Evolutionary conservation across 2,797 vertebrate genomes (phyloP).

Genomic region (Falco novaeseelandiae): DNA sequence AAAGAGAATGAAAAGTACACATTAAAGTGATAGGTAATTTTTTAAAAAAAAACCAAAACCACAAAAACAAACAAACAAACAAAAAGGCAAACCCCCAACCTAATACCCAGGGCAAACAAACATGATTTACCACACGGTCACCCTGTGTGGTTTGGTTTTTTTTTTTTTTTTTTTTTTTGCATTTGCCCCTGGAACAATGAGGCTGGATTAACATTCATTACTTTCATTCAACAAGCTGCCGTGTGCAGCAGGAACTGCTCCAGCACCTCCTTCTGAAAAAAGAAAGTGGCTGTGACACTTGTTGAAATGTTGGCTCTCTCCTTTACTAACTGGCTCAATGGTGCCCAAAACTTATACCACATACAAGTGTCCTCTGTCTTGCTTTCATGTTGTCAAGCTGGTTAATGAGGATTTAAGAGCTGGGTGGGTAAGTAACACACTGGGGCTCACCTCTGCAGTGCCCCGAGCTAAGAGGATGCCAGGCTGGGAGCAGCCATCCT

Average conservation of each 20-base stretch:
- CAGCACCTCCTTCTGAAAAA: background rate
- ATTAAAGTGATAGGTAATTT: background rate
- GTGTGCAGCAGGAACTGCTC: background rate
- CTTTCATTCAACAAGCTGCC: background rate
- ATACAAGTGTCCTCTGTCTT: background rate
- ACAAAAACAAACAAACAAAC: background rate
- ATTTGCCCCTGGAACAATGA: background rate
- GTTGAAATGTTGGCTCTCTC: background rate
- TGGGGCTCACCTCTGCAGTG: background rate
- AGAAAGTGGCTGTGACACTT: background rate
- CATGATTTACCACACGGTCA: background rate
- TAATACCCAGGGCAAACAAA: background rate
- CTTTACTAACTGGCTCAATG: background rate
- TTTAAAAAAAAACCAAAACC: background rate
- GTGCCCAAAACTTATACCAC: background rate
- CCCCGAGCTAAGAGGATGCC: rapidly evolving
- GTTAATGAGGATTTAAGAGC: background rate
- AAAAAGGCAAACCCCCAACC: background rate
- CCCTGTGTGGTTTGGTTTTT: background rate
- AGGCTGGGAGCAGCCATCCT: background rate
- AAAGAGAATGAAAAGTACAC: background rate
- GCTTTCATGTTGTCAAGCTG: background rate
- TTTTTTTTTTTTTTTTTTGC: background rate
- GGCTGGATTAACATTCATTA: slow-evolving; percentile 23
- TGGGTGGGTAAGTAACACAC: background rate